A percentile compares a stretch with the other conserved stretches of the same genome.
These are phyloP conservation scores for Fregetta grallaria DNA, from an alignment of 2,113 vertebrate species.

Conservation along the genomic window DNA sequence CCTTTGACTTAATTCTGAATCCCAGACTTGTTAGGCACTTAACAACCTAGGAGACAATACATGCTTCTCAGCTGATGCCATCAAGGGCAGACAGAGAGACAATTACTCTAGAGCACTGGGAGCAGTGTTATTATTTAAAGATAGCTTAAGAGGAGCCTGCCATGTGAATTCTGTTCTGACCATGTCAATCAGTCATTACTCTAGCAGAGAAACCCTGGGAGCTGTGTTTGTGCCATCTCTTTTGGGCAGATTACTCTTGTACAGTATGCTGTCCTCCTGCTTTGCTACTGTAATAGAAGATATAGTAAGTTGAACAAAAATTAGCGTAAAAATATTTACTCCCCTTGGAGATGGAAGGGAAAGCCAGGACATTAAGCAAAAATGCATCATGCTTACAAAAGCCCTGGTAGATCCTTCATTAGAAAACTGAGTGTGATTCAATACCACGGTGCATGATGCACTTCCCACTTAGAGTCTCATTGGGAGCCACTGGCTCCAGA, in stretches of 20 bases:
- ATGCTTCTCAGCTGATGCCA: neutral
- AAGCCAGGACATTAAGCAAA: neutral
- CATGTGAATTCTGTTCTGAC: neutral
- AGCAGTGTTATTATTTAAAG: neutral
- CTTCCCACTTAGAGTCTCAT: neutral
- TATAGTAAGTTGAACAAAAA: neutral
- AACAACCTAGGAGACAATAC: neutral
- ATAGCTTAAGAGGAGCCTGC: neutral
- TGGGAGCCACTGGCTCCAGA: neutral
- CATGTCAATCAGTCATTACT: neutral
- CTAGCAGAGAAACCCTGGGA: neutral
- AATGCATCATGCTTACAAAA: neutral
- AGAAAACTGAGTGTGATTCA: neutral
- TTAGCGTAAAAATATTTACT: neutral
- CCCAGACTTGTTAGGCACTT: neutral
- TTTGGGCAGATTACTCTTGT: neutral
- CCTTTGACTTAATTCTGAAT: neutral
- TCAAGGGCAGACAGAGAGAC: neutral
- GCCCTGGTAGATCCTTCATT: neutral
- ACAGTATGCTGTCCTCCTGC: neutral
- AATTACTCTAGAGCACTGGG: neutral
- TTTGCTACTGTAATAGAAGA: neutral
- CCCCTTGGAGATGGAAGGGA: neutral
- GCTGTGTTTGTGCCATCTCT: neutral
- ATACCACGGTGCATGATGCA: neutral